Evolutionary conservation across 1,140 invertebrate genomes (phyloP).

Genomic region (Gonioctena quinquepunctata): DNA sequence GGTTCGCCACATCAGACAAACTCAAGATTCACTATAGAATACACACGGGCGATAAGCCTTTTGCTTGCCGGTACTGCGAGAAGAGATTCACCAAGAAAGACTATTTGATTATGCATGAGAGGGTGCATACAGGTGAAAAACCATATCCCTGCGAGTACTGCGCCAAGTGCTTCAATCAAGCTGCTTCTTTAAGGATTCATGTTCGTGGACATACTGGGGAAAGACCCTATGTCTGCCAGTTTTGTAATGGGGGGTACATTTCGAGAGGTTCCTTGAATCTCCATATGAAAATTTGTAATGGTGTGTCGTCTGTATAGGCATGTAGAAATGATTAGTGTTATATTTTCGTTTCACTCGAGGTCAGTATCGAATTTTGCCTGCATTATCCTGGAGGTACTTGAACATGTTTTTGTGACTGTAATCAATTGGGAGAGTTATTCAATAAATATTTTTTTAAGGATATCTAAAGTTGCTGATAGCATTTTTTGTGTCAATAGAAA

Average conservation of each 20-base stretch:
- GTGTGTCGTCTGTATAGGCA: conserved; percentile 1
- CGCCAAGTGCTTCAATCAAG: conserved; percentile 59
- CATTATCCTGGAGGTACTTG: too few species aligned
- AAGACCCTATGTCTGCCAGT: conserved; percentile 47
- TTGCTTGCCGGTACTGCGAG: conserved; percentile 59
- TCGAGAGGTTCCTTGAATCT: conserved; percentile 44
- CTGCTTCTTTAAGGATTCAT: conserved; percentile 56
- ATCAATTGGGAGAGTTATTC: too few species aligned
- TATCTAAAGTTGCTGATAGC: too few species aligned
- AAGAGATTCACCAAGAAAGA: conserved; percentile 61
- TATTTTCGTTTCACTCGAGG: too few species aligned
- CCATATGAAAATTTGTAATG: conserved; percentile 47
- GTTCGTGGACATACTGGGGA: conserved; percentile 55
- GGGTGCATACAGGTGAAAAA: conserved; percentile 62
- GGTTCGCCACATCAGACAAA: conserved; percentile 63
- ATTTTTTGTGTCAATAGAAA: too few species aligned
- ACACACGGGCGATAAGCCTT: conserved; percentile 60
- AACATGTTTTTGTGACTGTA: too few species aligned
- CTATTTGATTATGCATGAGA: conserved; percentile 62
- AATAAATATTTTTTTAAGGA: too few species aligned
- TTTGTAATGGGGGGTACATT: conserved; percentile 45
- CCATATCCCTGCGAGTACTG: conserved; percentile 61
- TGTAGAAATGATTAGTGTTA: too few species aligned
- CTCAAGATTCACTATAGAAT: conserved; percentile 66
- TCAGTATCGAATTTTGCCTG: not conserved